Conservation (phyloP, 2,797 vertebrate genomes). For the Megaceryle alcyon region DNA sequence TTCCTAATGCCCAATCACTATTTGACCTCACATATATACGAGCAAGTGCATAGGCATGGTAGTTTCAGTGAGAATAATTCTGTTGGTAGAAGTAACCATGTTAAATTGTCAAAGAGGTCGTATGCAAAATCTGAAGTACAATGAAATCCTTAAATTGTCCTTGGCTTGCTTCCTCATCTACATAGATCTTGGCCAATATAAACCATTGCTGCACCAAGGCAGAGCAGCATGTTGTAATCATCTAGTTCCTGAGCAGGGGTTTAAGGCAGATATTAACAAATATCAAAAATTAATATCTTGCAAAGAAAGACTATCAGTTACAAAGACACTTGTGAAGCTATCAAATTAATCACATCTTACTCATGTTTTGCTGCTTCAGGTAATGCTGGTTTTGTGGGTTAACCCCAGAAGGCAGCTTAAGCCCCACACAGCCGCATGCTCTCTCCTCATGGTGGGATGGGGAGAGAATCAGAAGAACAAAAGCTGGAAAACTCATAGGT, state of each 20-base stretch:
- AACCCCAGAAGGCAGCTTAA: not conserved
- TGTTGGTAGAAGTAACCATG: not conserved
- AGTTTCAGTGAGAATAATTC: not conserved
- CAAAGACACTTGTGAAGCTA: not conserved
- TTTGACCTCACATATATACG: not conserved
- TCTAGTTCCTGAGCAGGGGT: not conserved
- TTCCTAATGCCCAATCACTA: not conserved
- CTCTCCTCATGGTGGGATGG: not conserved
- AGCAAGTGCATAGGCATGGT: not conserved
- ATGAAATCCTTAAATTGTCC: not conserved
- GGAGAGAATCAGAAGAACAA: not conserved
- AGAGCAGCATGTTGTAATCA: accelerated
- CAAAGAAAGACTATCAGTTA: not conserved
- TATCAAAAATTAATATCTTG: not conserved
- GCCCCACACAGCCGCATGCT: accelerated
- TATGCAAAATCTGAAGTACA: not conserved
- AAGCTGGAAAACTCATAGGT: not conserved
- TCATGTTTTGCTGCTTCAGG: not conserved
- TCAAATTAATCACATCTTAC: not conserved
- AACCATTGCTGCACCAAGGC: not conserved
- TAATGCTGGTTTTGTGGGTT: not conserved
- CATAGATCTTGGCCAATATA: accelerated
- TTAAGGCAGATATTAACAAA: not conserved
- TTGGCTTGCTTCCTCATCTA: not conserved
- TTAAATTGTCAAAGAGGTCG: not conserved